These are phyloP conservation scores for Gryllus longicercus DNA, from an alignment of 2,888 invertebrate genomes.

Conservation along the genomic window DNA sequence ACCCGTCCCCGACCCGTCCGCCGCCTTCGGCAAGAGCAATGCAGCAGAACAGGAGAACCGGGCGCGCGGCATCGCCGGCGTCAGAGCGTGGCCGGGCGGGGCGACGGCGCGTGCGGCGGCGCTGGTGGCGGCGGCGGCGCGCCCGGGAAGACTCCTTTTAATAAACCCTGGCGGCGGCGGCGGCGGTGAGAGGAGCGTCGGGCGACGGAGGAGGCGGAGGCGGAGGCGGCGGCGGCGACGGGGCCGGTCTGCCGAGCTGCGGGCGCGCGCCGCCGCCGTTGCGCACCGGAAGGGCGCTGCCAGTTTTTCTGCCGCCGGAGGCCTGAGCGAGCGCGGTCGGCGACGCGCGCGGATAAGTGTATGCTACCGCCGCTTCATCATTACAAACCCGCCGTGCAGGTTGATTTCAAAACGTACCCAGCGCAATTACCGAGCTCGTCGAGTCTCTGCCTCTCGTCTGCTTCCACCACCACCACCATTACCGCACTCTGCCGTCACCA, in stretches of 20 bases:
- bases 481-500: background rate
- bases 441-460: background rate
- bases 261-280: background rate
- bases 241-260: background rate
- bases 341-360: background rate
- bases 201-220: background rate
- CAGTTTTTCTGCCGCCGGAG: constrained; percentile 8
- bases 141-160: background rate
- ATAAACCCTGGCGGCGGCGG: background rate
- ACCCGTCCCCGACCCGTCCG: too few relatives aligned
- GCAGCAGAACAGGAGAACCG: background rate
- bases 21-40: too few relatives aligned
- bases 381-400: constrained; percentile 17
- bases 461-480: background rate
- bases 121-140: background rate
- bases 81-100: background rate
- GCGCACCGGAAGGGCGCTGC: constrained; percentile 8
- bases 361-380: constrained; percentile 1
- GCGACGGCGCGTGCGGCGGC: background rate
- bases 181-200: background rate
- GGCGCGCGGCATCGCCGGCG: background rate
- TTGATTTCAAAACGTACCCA: background rate
- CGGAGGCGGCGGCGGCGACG: background rate
- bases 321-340: background rate
- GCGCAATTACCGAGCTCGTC: background rate